phyloP scores from a whole-genome alignment of 1,140 invertebrate species.

The Aleiodes sp. region DNA sequence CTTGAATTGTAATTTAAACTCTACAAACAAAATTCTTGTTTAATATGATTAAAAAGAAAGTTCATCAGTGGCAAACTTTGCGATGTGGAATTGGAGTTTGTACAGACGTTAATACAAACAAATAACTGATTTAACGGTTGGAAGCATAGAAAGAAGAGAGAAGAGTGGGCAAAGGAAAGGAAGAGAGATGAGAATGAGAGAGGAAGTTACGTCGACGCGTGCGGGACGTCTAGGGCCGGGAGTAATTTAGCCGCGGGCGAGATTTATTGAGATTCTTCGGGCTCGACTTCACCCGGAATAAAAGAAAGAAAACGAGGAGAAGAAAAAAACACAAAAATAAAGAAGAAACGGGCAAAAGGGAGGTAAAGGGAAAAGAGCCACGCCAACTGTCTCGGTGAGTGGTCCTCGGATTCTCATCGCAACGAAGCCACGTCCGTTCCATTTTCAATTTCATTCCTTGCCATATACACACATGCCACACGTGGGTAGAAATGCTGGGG shows the following conservation, averaged over 20 bases:
- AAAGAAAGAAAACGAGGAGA: constrained; percentile 7
- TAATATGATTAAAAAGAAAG: constrained; percentile 16
- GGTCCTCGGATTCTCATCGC: constrained; percentile 2
- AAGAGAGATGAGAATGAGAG: too few relatives aligned
- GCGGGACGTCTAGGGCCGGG: constrained; percentile 26
- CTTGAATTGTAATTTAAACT: constrained; percentile 16
- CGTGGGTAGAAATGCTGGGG: not conserved
- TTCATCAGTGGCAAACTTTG: constrained; percentile 38
- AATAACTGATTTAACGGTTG: constrained; percentile 40
- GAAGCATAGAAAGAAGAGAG: constrained; percentile 15
- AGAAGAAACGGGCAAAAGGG: not conserved
- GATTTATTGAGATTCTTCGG: constrained; percentile 53
- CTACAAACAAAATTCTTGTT: not conserved
- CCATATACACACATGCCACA: not conserved
- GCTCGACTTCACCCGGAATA: constrained; percentile 27
- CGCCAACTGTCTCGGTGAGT: constrained; percentile 11
- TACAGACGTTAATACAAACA: constrained; percentile 36
- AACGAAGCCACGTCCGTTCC: constrained; percentile 7
- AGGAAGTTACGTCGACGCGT: constrained; percentile 14
- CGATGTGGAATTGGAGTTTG: constrained; percentile 22
- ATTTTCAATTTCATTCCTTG: constrained; percentile 25
- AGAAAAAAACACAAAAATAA: not conserved
- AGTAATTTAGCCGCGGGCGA: constrained; percentile 51
- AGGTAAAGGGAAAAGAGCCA: constrained; percentile 15
- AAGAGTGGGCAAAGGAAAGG: not conserved